Conservation (phyloP, 2,888 invertebrate species). For the Drosophila subsilvestris region DNA sequence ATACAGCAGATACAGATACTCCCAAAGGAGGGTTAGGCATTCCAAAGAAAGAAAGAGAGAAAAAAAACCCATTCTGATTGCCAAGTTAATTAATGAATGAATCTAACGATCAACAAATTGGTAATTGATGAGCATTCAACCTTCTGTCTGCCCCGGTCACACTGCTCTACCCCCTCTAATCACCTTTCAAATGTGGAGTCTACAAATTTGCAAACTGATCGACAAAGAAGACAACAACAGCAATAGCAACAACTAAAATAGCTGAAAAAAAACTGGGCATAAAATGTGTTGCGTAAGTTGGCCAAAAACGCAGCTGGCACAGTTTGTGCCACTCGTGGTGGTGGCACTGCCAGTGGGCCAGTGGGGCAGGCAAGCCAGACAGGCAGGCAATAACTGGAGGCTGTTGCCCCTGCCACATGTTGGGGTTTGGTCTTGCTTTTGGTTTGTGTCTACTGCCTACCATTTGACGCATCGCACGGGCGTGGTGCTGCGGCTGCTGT, state of each 20-base stretch:
- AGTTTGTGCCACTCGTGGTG: constrained; percentile 17
- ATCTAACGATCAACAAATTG: constrained; percentile 59
- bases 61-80: constrained; percentile 49
- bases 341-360: constrained; percentile 55
- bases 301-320: constrained; percentile 47
- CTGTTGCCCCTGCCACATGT: constrained; percentile 28
- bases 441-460: not conserved
- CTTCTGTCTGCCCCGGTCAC: not conserved
- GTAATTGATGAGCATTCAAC: constrained; percentile 67
- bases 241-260: not conserved
- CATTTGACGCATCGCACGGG: constrained; percentile 61
- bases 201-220: constrained; percentile 59
- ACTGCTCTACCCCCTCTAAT: constrained; percentile 39
- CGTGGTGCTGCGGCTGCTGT: constrained; percentile 18
- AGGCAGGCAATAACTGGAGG: constrained; percentile 16
- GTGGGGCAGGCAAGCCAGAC: constrained; percentile 48
- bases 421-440: constrained; percentile 35
- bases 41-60: not conserved
- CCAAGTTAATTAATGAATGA: constrained; percentile 66
- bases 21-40: constrained; percentile 6
- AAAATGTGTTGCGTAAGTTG: constrained; percentile 47
- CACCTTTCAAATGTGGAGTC: constrained; percentile 55
- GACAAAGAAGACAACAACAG: not conserved
- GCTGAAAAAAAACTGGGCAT: constrained; percentile 29
- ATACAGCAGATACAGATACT: not conserved